phyloP scores from a whole-genome alignment of 1,140 invertebrate species.

The Trachymyrmex septentrionalis region DNA sequence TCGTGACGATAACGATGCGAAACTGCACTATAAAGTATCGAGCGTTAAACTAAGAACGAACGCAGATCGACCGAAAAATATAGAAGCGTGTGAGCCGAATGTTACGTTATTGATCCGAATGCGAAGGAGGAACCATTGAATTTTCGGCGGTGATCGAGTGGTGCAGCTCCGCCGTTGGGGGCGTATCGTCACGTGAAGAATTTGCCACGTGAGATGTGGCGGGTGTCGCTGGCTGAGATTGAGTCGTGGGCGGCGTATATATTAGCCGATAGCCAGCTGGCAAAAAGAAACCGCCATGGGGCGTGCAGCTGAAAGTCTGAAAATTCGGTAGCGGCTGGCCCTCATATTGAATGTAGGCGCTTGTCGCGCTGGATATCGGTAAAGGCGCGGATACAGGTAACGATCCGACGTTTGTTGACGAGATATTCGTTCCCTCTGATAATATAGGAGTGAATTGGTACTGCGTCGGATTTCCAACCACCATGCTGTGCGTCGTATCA shows the following conservation, averaged over 20 bases:
- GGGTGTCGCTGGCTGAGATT: conserved; percentile 82
- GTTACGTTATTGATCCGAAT: conserved; percentile 77
- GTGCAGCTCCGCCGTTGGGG: conserved; percentile 81
- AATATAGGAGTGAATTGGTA: conserved; percentile 82
- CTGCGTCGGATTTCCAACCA: conserved; percentile 74
- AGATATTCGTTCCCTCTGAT: conserved; percentile 75
- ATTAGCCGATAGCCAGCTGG: conserved; percentile 84
- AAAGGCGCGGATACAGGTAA: conserved; percentile 69
- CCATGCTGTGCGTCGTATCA: conserved; percentile 73
- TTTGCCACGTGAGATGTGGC: conserved; percentile 81
- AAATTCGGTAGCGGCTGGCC: conserved; percentile 80
- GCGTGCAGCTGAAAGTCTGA: conserved; percentile 79
- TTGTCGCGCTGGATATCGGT: conserved; percentile 70
- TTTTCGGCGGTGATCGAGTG: conserved; percentile 68
- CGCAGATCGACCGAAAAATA: conserved; percentile 66
- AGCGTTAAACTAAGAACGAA: conserved; percentile 72
- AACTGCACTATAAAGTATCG: conserved; percentile 59
- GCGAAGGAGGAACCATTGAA: conserved; percentile 57
- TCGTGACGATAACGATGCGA: conserved; percentile 69
- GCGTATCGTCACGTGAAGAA: conserved; percentile 83
- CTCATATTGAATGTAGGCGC: conserved; percentile 81
- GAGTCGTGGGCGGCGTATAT: conserved; percentile 82
- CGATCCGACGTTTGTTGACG: conserved; percentile 65
- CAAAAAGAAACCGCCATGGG: conserved; percentile 83
- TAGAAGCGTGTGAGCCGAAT: conserved; percentile 62